Conservation (phyloP, 2,797 vertebrate genomes). For the Sylvilagus floridanus region DNA sequence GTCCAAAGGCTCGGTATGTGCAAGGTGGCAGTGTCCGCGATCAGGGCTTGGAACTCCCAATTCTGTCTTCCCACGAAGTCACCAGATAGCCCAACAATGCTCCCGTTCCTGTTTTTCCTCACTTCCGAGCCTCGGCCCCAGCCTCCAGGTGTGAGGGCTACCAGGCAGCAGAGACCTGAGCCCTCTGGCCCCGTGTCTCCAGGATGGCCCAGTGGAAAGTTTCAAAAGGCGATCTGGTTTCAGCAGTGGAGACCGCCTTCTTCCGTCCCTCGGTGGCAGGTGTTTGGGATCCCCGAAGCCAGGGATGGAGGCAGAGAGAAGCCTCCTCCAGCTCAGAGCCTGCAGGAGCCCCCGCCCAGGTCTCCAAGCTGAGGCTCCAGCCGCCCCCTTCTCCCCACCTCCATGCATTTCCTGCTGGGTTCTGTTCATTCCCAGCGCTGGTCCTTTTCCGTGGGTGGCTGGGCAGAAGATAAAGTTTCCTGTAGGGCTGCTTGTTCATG, state of each 20-base stretch:
- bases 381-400: neutral
- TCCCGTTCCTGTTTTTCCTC: constrained; percentile 18
- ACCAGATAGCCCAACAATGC: neutral
- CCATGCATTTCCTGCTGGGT: neutral
- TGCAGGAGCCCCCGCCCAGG: neutral
- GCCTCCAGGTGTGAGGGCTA: constrained; percentile 23
- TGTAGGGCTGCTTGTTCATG: constrained; percentile 54
- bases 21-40: neutral
- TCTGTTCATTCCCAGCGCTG: neutral
- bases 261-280: neutral
- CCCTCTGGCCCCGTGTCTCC: constrained; percentile 49
- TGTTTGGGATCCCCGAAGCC: neutral
- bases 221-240: constrained; percentile 75
- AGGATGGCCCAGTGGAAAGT: constrained; percentile 73
- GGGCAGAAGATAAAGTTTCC: constrained; percentile 70
- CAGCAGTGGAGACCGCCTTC: constrained; percentile 52
- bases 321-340: neutral
- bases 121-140: neutral
- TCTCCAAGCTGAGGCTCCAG: neutral
- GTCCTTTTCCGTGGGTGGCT: neutral
- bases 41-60: neutral
- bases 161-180: constrained; percentile 67
- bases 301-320: neutral
- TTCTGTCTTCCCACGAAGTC: neutral
- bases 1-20: constrained; percentile 13